These are phyloP conservation scores for Idaea aversata DNA, from an alignment of 2,888 invertebrate genomes.

Conservation along the genomic window DNA sequence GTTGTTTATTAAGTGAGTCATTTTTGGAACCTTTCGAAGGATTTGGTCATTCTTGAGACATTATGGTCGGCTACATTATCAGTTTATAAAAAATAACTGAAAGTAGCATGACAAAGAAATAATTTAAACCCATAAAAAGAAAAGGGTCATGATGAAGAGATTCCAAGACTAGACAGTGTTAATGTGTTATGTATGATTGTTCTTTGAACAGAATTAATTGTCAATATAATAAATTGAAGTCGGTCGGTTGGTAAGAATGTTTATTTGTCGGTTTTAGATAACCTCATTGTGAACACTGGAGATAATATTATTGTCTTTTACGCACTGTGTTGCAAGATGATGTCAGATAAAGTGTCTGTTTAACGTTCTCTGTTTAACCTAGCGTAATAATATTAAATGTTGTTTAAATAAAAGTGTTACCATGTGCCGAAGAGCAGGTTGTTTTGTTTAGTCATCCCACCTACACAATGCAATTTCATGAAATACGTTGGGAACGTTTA, in stretches of 20 bases:
- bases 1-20: background rate
- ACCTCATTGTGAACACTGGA: slow-evolving; percentile 25
- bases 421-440: background rate
- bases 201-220: slow-evolving; percentile 8
- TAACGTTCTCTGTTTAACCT: slow-evolving; percentile 18
- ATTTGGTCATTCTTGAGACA: background rate
- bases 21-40: background rate
- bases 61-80: background rate
- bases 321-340: slow-evolving; percentile 20
- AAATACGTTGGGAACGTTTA: background rate
- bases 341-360: slow-evolving; percentile 18
- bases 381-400: slow-evolving; percentile 13
- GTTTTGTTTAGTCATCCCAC: background rate
- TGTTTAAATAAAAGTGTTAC: slow-evolving; percentile 8
- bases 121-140: background rate
- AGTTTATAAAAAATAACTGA: background rate
- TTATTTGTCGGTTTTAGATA: slow-evolving; percentile 23
- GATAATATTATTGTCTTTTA: slow-evolving; percentile 23
- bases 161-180: background rate
- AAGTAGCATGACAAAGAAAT: background rate
- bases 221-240: slow-evolving; percentile 16
- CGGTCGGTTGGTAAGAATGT: slow-evolving; percentile 15
- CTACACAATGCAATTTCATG: slow-evolving; percentile 2
- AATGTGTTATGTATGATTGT: background rate
- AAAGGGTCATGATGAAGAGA: background rate